phyloP scores from a whole-genome alignment of 2,888 invertebrate genomes.

The Temnothorax rugatulus region DNA sequence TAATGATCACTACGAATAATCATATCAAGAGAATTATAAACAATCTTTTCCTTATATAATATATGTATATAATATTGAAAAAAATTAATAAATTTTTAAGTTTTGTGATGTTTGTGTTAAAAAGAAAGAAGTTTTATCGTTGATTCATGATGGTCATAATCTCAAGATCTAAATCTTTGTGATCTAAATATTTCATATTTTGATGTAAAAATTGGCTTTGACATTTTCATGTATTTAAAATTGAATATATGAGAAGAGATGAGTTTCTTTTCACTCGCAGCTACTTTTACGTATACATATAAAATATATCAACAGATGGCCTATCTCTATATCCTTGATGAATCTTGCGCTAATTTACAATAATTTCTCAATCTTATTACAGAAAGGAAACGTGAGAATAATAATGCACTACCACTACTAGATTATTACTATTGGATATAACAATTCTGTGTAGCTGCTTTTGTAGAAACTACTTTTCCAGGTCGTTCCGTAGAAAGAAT shows the following conservation, averaged over 20 bases:
- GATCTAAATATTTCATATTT: neutral
- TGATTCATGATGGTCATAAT: neutral
- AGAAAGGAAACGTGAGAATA: constrained; percentile 58
- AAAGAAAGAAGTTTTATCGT: neutral
- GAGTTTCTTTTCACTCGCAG: neutral
- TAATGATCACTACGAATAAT: neutral
- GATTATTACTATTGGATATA: constrained; percentile 14
- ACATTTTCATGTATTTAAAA: neutral
- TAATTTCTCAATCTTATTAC: constrained; percentile 46
- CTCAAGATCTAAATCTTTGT: neutral
- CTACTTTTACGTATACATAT: neutral
- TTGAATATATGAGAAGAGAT: neutral
- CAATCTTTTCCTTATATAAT: neutral
- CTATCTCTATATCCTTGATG: constrained; percentile 53
- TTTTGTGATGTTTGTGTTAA: neutral
- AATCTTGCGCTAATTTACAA: constrained; percentile 68
- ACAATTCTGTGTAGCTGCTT: constrained; percentile 3
- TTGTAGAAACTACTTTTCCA: constrained; percentile 56
- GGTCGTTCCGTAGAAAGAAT: constrained; percentile 37
- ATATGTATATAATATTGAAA: neutral
- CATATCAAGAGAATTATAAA: neutral
- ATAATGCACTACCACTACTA: neutral
- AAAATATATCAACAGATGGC: constrained; percentile 26
- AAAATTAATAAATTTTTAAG: neutral
- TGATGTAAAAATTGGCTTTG: neutral